Evolutionary conservation across 30 jellyfish, hydroid and myxozoan genomes (phyloP).

Genomic region (Chironex yamaguchii): DNA sequence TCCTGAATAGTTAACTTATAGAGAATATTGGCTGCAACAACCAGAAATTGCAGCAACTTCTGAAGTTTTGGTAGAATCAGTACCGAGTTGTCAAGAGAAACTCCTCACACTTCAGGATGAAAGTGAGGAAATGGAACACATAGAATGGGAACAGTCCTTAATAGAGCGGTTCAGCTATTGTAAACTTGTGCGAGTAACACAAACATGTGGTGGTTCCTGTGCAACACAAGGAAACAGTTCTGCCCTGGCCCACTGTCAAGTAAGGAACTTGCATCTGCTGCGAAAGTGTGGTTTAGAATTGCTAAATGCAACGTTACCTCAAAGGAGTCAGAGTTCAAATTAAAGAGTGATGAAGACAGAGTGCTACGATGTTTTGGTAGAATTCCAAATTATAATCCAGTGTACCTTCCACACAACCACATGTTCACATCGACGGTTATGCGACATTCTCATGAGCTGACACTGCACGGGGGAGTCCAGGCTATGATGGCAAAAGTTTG

Average conservation of each 20-base stretch:
- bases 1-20: background rate
- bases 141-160: no score
- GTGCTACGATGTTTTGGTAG: slow-evolving; percentile 29
- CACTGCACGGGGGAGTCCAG: slow-evolving; percentile 63
- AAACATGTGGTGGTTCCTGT: no score
- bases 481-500: slow-evolving; percentile 22
- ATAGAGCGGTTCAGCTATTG: no score
- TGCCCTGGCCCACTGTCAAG: background rate
- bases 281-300: background rate
- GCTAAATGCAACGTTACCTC: background rate
- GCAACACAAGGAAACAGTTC: no score
- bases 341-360: slow-evolving; percentile 7
- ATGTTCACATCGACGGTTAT: slow-evolving; percentile 5
- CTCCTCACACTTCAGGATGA: no score
- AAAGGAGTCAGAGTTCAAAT: background rate
- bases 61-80: no score
- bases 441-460: slow-evolving; percentile 8
- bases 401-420: slow-evolving; percentile 11
- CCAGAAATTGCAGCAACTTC: no score
- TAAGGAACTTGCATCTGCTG: background rate
- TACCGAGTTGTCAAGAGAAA: no score
- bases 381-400: slow-evolving; percentile 20
- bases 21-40: no score
- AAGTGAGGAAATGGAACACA: no score
- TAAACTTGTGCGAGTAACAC: no score